These are phyloP conservation scores for Drosophila cognata DNA, from an alignment of 2,888 invertebrate genomes.

Conservation along the genomic window DNA sequence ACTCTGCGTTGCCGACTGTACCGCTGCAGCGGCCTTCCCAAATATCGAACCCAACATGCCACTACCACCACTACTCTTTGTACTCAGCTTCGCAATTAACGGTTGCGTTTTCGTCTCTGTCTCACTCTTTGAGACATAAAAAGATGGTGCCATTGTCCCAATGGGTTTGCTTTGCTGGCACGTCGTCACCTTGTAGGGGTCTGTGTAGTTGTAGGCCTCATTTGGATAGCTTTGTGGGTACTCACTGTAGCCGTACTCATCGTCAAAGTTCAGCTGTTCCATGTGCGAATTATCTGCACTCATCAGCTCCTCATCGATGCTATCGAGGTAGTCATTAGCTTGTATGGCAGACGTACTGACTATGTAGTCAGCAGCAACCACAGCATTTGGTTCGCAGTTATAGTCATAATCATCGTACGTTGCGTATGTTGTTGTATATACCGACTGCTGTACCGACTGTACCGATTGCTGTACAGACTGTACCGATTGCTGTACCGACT, in stretches of 20 bases:
- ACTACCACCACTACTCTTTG: conserved; percentile 49
- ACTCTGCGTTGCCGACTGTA: conserved; percentile 82
- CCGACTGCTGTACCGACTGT: background rate
- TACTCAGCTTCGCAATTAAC: conserved; percentile 1
- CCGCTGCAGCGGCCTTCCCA: conserved; percentile 83
- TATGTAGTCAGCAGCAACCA: background rate
- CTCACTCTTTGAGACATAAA: background rate
- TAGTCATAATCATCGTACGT: background rate
- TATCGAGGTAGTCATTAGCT: conserved; percentile 22
- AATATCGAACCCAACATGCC: conserved; percentile 83
- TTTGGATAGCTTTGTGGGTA: conserved; percentile 27
- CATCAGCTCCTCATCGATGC: conserved; percentile 27
- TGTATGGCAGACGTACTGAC: background rate
- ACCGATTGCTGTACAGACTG: background rate
- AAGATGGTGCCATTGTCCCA: background rate
- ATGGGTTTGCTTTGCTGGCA: background rate
- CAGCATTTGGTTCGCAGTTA: background rate
- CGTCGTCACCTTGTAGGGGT: conserved; percentile 12
- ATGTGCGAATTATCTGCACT: conserved; percentile 16
- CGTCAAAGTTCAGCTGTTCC: conserved; percentile 51
- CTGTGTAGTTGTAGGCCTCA: conserved; percentile 16
- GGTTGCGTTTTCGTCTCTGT: background rate
- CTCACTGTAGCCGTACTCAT: conserved; percentile 75
- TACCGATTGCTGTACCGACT: background rate
- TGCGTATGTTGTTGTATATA: background rate